Evolutionary conservation across 2,888 invertebrate species (phyloP).

Genomic region (Caenorhabditis wallacei): DNA sequence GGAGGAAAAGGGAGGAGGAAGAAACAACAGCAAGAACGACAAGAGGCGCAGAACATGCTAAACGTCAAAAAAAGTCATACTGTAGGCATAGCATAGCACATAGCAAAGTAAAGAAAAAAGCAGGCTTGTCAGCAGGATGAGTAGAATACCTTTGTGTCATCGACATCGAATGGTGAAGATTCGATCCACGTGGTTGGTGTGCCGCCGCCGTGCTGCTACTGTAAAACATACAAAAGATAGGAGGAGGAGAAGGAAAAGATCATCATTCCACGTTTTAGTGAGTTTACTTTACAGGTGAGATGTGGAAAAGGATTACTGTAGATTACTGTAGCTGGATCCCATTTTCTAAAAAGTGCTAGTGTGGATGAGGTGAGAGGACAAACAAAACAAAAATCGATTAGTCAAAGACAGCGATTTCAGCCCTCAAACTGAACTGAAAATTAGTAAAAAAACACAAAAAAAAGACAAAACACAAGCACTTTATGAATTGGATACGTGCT

Average conservation of each 20-base stretch:
- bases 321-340: neutral
- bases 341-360: neutral
- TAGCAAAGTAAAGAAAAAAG: neutral
- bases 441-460: conserved; percentile 24
- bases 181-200: conserved; percentile 52
- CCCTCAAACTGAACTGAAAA: conserved; percentile 6
- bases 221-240: conserved; percentile 64
- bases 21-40: conserved; percentile 15
- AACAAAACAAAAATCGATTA: conserved; percentile 7
- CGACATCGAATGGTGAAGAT: conserved; percentile 73
- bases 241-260: conserved; percentile 31
- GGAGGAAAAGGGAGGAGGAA: neutral
- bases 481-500: conserved; percentile 24
- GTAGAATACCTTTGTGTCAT: conserved; percentile 66
- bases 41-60: conserved; percentile 20
- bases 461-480: conserved; percentile 34
- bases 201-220: conserved; percentile 72
- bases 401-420: neutral
- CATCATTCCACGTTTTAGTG: conserved; percentile 19
- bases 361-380: neutral
- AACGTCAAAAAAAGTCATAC: neutral
- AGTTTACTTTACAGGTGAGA: neutral
- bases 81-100: conserved; percentile 1
- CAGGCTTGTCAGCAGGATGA: neutral
- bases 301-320: neutral